A percentile compares a stretch with the other conserved stretches of the same genome.
Evolutionary conservation across 1,140 invertebrate species (phyloP).

Genomic region (Drosophila pectinifera): DNA sequence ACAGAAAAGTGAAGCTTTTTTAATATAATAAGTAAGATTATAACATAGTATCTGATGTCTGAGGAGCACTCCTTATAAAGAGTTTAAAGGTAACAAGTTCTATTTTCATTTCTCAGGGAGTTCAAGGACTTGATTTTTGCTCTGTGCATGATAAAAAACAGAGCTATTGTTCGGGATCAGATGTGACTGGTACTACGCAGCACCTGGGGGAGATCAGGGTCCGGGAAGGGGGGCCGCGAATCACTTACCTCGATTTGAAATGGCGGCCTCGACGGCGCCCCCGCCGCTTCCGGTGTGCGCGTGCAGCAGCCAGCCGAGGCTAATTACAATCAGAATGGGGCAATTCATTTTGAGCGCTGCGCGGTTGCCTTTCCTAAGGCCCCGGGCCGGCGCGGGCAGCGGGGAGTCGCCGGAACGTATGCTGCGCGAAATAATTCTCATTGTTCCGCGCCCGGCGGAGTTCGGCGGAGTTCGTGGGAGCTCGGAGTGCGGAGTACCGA

Average conservation of each 20-base stretch:
- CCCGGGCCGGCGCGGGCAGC: slow-evolving; percentile 3
- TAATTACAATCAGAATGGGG: slow-evolving; percentile 85
- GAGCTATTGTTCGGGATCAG: slow-evolving; percentile 38
- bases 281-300: slow-evolving; percentile 50
- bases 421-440: slow-evolving; percentile 76
- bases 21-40: not conserved
- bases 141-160: slow-evolving; percentile 6
- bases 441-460: slow-evolving; percentile 61
- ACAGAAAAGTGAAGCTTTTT: not conserved
- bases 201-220: not conserved
- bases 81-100: too few species aligned
- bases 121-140: too few species aligned
- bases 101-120: too few species aligned
- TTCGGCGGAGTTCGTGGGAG: slow-evolving; percentile 17
- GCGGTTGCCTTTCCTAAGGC: slow-evolving; percentile 32
- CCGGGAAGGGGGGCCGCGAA: slow-evolving; percentile 32
- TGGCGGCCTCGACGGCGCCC: slow-evolving; percentile 70
- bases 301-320: slow-evolving; percentile 77
- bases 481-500: slow-evolving; percentile 15
- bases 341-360: slow-evolving; percentile 75
- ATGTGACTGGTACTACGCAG: slow-evolving; percentile 30
- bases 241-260: slow-evolving; percentile 85
- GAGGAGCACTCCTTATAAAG: too few species aligned
- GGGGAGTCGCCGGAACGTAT: slow-evolving; percentile 57
- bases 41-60: too few species aligned